Evolutionary conservation across 2,888 invertebrate species (phyloP), one percentile per base, ranked within the genome.

Genomic region (Cartodere bifasciata): DNA sequence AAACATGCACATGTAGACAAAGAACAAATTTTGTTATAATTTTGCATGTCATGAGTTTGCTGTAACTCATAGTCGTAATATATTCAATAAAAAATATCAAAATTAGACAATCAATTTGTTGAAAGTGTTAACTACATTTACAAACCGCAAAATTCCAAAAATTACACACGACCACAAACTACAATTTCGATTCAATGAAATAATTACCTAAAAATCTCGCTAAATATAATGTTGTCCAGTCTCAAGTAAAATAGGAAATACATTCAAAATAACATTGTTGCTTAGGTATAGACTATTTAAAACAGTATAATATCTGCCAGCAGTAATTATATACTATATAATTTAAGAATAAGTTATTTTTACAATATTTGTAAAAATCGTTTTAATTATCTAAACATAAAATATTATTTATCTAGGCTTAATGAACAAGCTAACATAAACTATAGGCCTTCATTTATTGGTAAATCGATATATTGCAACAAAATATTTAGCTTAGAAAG

Each of bases 1-100:
- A 48, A 43, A 52, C 52, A 52, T 52, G 44, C 50, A 53, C 49
- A 44, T 50, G 42, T 49, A 45, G 45, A 48, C 45, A 43, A 45
- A 38, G 42, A 36, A 44, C 43, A 46, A 44, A 42, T 36, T 43
- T 39, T 38, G 38, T 38, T 31, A 34, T 20, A 32, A 14, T 9
- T 9, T 11, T 7, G 13, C 16, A 16, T 27, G 16, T 16, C 9
- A 6, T 9, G 6, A 7, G 10, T 24, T 24, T 9, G 13, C 11
- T 16, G 6, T 27, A 16, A 16, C 16, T 16, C 7, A 10, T 16
- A 7, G 13, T 7, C 7, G 16, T 5, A 27, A 11, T 9, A 27
- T 16, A 16, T 6, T 9, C 11, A 6, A 27, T 27, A 11, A 34
- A 37, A 39, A 34, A 29, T 24, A 22, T 32, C 28, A 16, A 34